Conservation (phyloP, 2,113 vertebrate species). For the Lepisosteus oculatus region DNA sequence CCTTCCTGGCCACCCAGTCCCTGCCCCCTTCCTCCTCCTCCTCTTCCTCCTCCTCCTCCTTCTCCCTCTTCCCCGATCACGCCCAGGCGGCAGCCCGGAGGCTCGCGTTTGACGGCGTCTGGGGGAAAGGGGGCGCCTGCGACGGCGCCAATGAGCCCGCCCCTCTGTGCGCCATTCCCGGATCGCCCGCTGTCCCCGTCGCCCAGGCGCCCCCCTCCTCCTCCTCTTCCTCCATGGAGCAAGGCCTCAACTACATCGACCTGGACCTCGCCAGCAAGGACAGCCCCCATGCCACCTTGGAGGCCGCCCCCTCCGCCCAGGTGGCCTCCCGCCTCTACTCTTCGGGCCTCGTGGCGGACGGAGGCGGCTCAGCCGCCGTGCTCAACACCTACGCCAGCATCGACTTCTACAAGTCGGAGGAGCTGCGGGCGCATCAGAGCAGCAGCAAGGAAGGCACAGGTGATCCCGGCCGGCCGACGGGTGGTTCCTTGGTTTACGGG, state of each 20-base stretch:
- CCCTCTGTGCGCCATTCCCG: conserved; percentile 37
- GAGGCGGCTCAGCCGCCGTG: conserved; percentile 22
- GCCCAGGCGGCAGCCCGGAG: conserved; percentile 55
- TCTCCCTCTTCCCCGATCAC: conserved; percentile 62
- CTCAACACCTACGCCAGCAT: conserved; percentile 74
- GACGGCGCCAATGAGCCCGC: conserved; percentile 42
- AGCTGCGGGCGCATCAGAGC: conserved; percentile 57
- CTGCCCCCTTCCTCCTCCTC: conserved; percentile 39
- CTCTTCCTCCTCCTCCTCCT: conserved; percentile 49
- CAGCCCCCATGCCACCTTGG: conserved; percentile 46
- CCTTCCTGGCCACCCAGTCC: conserved; percentile 57
- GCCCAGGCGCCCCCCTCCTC: conserved; percentile 36
- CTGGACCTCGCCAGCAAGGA: conserved; percentile 74
- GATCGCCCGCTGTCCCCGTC: conserved; percentile 37
- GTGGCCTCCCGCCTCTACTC: conserved; percentile 25
- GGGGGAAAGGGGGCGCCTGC: conserved; percentile 34
- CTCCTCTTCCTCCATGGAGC: conserved; percentile 44
- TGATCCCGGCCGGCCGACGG: conserved; percentile 24
- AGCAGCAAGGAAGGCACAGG: conserved; percentile 62
- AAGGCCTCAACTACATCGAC: conserved; percentile 78
- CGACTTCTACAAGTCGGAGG: conserved; percentile 72
- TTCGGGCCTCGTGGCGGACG: conserved; percentile 31
- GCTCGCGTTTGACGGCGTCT: conserved; percentile 61
- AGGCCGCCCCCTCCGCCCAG: conserved; percentile 45
- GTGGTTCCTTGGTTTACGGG: background rate